Conservation (phyloP, 2,888 invertebrate species). For the Pachliopta kotzebuea region DNA sequence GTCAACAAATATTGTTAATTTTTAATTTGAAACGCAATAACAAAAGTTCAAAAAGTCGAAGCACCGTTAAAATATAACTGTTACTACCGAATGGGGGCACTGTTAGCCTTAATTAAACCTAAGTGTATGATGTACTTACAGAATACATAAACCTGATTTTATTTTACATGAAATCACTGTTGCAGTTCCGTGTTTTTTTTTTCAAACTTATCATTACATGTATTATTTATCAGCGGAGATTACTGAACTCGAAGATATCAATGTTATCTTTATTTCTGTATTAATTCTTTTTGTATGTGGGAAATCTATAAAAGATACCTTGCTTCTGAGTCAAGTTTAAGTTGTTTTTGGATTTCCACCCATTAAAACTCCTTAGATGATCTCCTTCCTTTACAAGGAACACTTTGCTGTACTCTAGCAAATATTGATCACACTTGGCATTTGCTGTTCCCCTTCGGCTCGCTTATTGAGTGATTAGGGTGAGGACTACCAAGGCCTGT, state of each 20-base stretch:
- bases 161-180: neutral
- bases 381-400: no score
- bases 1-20: neutral
- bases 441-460: no score
- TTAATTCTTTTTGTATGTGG: no score
- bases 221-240: neutral
- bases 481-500: no score
- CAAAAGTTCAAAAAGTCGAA: constrained; percentile 24
- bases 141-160: neutral
- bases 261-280: neutral
- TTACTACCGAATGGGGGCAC: constrained; percentile 17
- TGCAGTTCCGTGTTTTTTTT: neutral
- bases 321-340: no score
- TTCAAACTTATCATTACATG: neutral
- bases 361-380: no score
- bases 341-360: no score
- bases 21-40: constrained; percentile 13
- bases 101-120: constrained; percentile 20
- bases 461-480: no score
- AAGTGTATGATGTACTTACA: constrained; percentile 14
- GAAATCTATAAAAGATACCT: no score
- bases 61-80: constrained; percentile 24
- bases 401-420: no score
- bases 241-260: neutral
- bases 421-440: no score